Conservation (phyloP, 2,113 vertebrate species). For the Marcusenius ussheri region DNA sequence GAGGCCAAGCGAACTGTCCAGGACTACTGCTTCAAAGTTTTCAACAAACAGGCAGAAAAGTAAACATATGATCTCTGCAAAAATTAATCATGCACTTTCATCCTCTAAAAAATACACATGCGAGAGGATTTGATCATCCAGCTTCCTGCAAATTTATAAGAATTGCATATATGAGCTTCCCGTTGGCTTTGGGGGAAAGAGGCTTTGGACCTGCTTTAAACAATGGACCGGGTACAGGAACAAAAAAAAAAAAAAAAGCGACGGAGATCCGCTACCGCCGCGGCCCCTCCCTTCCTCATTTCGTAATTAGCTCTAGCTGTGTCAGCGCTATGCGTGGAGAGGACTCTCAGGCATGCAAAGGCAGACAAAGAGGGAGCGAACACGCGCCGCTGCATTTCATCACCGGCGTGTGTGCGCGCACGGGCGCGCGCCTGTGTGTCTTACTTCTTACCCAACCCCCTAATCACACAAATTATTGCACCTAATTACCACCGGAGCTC, state of each 20-base stretch:
- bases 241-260: constrained; percentile 11
- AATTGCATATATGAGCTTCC: constrained; percentile 51
- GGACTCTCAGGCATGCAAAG: constrained; percentile 57
- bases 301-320: constrained; percentile 76
- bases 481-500: constrained; percentile 97
- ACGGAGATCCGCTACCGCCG: constrained; percentile 40
- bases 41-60: constrained; percentile 30
- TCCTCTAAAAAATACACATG: constrained; percentile 39
- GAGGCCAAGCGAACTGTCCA: background rate
- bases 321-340: constrained; percentile 80
- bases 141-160: constrained; percentile 55
- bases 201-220: constrained; percentile 46
- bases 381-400: constrained; percentile 26
- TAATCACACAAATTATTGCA: constrained; percentile 99
- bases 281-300: constrained; percentile 56
- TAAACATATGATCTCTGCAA: constrained; percentile 49
- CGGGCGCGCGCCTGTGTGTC: constrained; percentile 76
- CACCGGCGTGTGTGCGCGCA: constrained; percentile 37
- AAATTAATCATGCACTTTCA: constrained; percentile 63
- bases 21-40: constrained; percentile 2
- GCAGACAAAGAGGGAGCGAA: constrained; percentile 65
- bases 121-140: constrained; percentile 43
- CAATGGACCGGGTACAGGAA: constrained; percentile 34
- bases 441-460: constrained; percentile 93
- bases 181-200: constrained; percentile 50